Evolutionary conservation across 2,888 invertebrate species (phyloP).

Genomic region (Netelia virgata): DNA sequence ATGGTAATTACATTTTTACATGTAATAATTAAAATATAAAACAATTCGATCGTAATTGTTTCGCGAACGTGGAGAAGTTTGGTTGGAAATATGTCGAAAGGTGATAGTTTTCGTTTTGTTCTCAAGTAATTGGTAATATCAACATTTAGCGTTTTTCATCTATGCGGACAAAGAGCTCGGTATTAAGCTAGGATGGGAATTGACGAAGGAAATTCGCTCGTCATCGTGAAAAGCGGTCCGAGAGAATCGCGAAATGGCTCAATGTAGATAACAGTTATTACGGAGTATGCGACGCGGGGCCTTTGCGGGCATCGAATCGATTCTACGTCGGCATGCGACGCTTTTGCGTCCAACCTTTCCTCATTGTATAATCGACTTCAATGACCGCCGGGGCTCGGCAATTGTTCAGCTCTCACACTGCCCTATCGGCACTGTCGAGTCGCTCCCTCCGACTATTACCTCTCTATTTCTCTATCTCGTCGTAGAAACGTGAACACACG

Average conservation of each 20-base stretch:
- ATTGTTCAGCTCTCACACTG: conserved; percentile 58
- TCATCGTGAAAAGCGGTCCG: neutral
- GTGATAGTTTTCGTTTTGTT: too few relatives aligned
- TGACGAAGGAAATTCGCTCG: neutral
- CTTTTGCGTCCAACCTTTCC: conserved; percentile 59
- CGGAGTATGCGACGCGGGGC: conserved; percentile 19
- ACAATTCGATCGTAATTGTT: too few relatives aligned
- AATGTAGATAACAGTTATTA: conserved; percentile 28
- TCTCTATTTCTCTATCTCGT: conserved; percentile 27
- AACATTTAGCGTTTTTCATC: neutral
- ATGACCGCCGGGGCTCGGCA: conserved; percentile 51
- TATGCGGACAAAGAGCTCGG: neutral
- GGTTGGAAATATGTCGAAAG: too few relatives aligned
- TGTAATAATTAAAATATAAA: too few relatives aligned
- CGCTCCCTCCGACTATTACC: conserved; percentile 7
- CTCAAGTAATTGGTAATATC: too few relatives aligned
- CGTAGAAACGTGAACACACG: neutral
- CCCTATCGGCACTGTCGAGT: conserved; percentile 33
- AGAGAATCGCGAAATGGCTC: conserved; percentile 7
- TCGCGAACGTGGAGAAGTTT: too few relatives aligned
- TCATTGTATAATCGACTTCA: conserved; percentile 60
- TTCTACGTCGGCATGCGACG: conserved; percentile 28
- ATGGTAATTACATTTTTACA: too few relatives aligned
- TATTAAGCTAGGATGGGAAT: neutral
- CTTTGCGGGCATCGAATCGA: conserved; percentile 50